Evolutionary conservation across 1,140 invertebrate species (phyloP), one percentile per base, ranked within the genome.

Genomic region (Cryptotermes secundus): DNA sequence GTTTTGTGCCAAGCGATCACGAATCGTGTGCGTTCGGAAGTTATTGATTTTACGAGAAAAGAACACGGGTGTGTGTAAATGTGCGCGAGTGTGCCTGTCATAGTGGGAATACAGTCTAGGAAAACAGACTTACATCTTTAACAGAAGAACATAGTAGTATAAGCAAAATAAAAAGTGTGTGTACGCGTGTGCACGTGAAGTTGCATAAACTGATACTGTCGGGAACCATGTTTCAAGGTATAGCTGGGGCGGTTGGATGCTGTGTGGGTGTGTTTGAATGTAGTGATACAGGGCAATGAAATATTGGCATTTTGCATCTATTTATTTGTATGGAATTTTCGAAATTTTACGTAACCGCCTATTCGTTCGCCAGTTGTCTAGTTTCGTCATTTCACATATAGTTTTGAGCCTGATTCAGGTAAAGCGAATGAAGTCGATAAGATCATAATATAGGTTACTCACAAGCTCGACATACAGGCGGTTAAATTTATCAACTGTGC

Each of bases 1-100:
- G 59, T 72, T 31, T 72, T 72, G n/a, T 72, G 16, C 59, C 4
- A 72, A 72, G 59, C 26, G 26, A 7, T 12, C 10, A 26, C 26
- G 59, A 72, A 72, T 72, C 59, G 59, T 72, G 59, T 72, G 26
- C n/a, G 6, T 31, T 72, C 59, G 59, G 59, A 72, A 72, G 59
- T 72, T 72, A 72, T 72, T 72, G 59, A 72, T 72, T 72, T 72
- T 72, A 72, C 59, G 59, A 72, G 59, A 72, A 72, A 72, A 72
- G 59, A 72, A 72, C 59, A 72, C 59, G 59, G 59, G 26, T 72
- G n/a, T 72, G 59, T 72, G 59, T 72, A 72, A 72, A 72, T 72
- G 59, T 72, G 59, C 31, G 59, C 59, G 59, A 72, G 53, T 31
- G 59, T 72, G 59, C 6, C 59, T n/a, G 26, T 31, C 59, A 6